phyloP scores from a whole-genome alignment of 1,140 invertebrate genomes.

The Tetragnatha versicolor region DNA sequence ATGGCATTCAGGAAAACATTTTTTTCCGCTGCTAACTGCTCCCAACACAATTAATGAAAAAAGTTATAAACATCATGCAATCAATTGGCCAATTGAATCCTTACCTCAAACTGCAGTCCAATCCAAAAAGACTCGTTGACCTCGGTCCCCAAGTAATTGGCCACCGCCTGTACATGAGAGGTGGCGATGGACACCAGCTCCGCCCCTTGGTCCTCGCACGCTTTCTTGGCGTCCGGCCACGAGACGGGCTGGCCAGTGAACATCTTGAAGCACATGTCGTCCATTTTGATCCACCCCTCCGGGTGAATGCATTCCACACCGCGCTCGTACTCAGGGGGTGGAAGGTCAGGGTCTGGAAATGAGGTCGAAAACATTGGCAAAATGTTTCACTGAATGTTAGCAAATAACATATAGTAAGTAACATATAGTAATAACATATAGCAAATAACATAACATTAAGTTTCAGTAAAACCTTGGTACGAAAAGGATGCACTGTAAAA shows the following conservation, averaged over 20 bases:
- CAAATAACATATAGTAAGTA: too few species aligned
- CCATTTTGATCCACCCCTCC: constrained; percentile 5
- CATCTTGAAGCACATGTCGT: constrained; percentile 21
- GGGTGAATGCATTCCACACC: constrained; percentile 22
- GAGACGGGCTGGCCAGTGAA: not conserved
- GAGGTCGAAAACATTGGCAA: not conserved
- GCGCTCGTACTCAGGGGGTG: constrained; percentile 5
- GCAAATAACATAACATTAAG: too few species aligned
- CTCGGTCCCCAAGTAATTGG: not conserved
- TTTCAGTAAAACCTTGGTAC: too few species aligned
- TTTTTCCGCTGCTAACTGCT: not conserved
- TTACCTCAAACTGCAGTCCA: constrained; percentile 16
- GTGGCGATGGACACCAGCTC: constrained; percentile 8
- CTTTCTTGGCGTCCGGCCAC: not conserved
- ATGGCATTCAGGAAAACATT: not conserved
- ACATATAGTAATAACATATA: too few species aligned
- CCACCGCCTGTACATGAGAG: not conserved
- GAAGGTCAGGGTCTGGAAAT: not conserved
- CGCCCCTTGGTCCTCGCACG: not conserved
- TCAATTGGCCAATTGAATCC: not conserved
- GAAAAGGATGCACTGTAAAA: too few species aligned
- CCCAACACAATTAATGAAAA: not conserved
- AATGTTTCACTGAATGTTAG: too few species aligned
- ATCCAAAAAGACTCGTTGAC: constrained; percentile 29
- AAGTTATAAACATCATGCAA: not conserved